These are phyloP conservation scores for Macrosoma leucophasiata DNA, from an alignment of 2,888 invertebrate genomes.

Conservation along the genomic window DNA sequence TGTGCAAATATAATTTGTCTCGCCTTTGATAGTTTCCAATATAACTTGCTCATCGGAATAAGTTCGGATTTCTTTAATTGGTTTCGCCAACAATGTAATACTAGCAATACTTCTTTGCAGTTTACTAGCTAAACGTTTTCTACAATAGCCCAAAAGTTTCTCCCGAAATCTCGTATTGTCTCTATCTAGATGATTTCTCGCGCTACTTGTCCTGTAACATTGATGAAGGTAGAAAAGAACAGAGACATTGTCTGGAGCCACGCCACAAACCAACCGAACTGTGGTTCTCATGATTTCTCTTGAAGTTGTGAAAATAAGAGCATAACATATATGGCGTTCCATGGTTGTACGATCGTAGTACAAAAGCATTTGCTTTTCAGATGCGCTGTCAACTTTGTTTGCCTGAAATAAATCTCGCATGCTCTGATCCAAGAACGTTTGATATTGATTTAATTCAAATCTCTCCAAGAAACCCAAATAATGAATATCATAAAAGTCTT, in stretches of 20 bases:
- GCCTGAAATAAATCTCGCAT: slow-evolving; percentile 50
- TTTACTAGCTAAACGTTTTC: slow-evolving; percentile 44
- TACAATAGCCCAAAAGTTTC: slow-evolving; percentile 54
- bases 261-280: slow-evolving; percentile 56
- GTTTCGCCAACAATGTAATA: slow-evolving; percentile 43
- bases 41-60: slow-evolving; percentile 50
- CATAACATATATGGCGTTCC: slow-evolving; percentile 52
- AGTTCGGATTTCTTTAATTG: slow-evolving; percentile 51
- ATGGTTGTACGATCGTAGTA: slow-evolving; percentile 59
- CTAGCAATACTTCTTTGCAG: slow-evolving; percentile 50
- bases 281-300: slow-evolving; percentile 58
- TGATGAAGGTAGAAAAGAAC: slow-evolving; percentile 65
- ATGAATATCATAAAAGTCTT: slow-evolving; percentile 50
- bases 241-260: slow-evolving; percentile 47
- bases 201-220: slow-evolving; percentile 50
- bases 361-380: slow-evolving; percentile 36
- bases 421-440: slow-evolving; percentile 43
- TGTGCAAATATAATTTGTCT: slow-evolving; percentile 55
- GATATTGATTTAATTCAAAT: slow-evolving; percentile 62
- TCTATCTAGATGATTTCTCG: slow-evolving; percentile 53
- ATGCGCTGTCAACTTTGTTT: slow-evolving; percentile 23
- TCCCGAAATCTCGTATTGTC: slow-evolving; percentile 53
- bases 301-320: slow-evolving; percentile 49
- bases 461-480: slow-evolving; percentile 50
- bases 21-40: slow-evolving; percentile 54